A percentile compares a stretch with the other conserved stretches of the same genome.
phyloP scores from a whole-genome alignment of 2,888 invertebrate genomes.

The Coleophora deauratella region DNA sequence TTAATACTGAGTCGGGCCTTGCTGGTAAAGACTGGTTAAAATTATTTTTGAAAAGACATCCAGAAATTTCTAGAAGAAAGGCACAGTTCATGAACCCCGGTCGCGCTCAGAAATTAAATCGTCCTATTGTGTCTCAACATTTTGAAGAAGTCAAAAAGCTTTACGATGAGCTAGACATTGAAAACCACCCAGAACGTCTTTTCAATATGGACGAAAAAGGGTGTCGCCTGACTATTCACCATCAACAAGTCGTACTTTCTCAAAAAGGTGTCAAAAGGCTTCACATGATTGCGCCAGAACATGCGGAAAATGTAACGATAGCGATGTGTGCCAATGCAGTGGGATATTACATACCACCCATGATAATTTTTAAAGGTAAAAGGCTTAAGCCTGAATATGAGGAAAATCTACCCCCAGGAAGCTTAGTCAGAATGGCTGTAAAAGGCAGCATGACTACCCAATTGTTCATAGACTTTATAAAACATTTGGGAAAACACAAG shows the following conservation, averaged over 20 bases:
- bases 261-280: conserved; percentile 20
- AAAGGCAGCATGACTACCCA: conserved; percentile 7
- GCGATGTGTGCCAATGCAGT: conserved; percentile 15
- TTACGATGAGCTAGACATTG: conserved; percentile 12
- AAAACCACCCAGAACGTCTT: conserved; percentile 14
- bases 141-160: conserved; percentile 14
- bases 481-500: conserved; percentile 4
- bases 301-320: conserved; percentile 12
- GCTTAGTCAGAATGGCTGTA: not conserved
- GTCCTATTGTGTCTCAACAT: conserved; percentile 18
- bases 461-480: conserved; percentile 5
- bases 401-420: not conserved
- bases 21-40: not conserved
- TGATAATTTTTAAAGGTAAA: conserved; percentile 16
- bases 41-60: conserved; percentile 19
- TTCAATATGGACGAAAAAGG: conserved; percentile 23
- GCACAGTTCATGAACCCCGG: conserved; percentile 23
- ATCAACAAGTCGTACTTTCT: conserved; percentile 19
- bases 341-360: conserved; percentile 14
- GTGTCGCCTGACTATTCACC: conserved; percentile 19
- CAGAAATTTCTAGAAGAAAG: conserved; percentile 17
- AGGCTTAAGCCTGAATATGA: not conserved
- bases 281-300: conserved; percentile 17
- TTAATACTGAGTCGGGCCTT: not conserved
- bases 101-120: conserved; percentile 23